Evolutionary conservation across 1,140 invertebrate genomes (phyloP).

Genomic region (Neodiprion fabricii): DNA sequence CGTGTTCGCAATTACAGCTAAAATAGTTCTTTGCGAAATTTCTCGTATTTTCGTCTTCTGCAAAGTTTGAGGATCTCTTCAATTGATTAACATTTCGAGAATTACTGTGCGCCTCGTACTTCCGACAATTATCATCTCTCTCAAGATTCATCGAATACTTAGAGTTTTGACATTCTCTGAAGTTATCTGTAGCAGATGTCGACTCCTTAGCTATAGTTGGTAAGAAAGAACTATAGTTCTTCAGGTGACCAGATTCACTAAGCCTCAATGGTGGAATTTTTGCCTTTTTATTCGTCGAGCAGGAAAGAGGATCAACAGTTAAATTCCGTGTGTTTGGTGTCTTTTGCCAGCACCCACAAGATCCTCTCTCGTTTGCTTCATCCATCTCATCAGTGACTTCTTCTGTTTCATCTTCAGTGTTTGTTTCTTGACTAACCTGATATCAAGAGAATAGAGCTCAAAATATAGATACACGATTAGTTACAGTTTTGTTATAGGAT

Average conservation of each 20-base stretch:
- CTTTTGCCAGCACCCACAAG: conserved; percentile 32
- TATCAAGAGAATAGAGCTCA: conserved; percentile 11
- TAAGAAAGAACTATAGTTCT: conserved; percentile 24
- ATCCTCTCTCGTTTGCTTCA: conserved; percentile 15
- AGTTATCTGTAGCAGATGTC: neutral
- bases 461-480: no score
- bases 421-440: conserved; percentile 30
- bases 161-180: neutral
- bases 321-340: conserved; percentile 33
- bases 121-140: neutral
- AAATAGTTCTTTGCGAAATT: neutral
- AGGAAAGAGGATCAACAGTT: conserved; percentile 28
- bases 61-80: neutral
- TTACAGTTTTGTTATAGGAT: no score
- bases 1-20: neutral
- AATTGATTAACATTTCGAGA: neutral
- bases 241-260: conserved; percentile 27
- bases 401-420: conserved; percentile 17
- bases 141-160: neutral
- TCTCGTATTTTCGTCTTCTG: neutral
- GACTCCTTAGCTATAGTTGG: neutral
- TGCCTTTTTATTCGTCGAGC: conserved; percentile 43
- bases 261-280: conserved; percentile 28
- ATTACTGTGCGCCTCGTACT: neutral
- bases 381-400: conserved; percentile 29